phyloP scores from a whole-genome alignment of 92 coral and sea anemone species.

The Epizoanthus illoricatus region DNA sequence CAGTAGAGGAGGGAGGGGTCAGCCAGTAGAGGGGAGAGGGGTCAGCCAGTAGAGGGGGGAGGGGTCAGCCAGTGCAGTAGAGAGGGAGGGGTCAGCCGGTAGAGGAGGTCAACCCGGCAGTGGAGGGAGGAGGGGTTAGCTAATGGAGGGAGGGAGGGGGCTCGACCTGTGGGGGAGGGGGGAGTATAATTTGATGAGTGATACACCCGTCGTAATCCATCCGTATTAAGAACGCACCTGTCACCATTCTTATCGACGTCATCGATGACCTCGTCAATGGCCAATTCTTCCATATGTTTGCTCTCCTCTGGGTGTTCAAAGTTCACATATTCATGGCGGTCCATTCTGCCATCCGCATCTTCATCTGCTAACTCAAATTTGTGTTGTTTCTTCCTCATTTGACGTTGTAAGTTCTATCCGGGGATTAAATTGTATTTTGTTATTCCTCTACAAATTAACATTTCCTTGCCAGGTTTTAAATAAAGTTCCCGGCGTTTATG shows the following conservation, averaged over 20 bases:
- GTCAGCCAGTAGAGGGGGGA: background rate
- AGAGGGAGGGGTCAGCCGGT: too few relatives aligned
- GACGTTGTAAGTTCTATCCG: constrained; percentile 75
- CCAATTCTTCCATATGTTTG: constrained; percentile 88
- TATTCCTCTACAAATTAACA: background rate
- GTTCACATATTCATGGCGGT: constrained; percentile 91
- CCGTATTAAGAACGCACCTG: constrained; percentile 51
- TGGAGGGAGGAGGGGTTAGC: background rate
- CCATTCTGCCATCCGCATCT: constrained; percentile 87
- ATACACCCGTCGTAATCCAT: too few relatives aligned
- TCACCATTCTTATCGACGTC: constrained; percentile 91
- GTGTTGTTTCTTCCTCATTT: constrained; percentile 81
- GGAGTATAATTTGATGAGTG: too few relatives aligned
- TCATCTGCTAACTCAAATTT: constrained; percentile 87
- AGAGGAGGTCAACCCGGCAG: too few relatives aligned
- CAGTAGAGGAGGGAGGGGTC: background rate
- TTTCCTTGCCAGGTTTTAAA: too few relatives aligned
- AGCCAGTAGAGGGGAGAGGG: too few relatives aligned
- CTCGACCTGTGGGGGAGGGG: background rate
- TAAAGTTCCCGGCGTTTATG: too few relatives aligned
- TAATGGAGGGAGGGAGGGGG: background rate
- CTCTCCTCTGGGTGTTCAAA: constrained; percentile 96
- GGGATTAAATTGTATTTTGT: background rate
- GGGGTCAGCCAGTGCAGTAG: too few relatives aligned
- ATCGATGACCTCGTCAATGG: constrained; percentile 87